These are phyloP conservation scores for Xenopus borealis DNA, from an alignment of 2,113 vertebrate genomes.

Conservation along the genomic window DNA sequence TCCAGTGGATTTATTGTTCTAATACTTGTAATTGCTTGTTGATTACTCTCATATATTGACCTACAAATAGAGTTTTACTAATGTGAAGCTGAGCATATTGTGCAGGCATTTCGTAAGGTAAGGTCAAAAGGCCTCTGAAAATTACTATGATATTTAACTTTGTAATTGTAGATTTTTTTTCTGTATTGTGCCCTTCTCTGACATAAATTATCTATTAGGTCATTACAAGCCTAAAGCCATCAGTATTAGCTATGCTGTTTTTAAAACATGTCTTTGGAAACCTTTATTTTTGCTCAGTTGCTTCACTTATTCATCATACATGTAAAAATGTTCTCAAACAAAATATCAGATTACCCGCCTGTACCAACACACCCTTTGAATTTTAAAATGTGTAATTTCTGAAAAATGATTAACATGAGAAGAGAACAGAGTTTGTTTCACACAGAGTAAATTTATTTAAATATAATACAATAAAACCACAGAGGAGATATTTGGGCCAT, in stretches of 20 bases:
- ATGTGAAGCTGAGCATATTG: neutral
- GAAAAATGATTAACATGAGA: neutral
- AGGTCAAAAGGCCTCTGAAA: neutral
- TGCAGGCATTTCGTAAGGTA: neutral
- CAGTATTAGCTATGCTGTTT: no score
- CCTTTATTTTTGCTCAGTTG: neutral
- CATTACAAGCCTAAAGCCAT: constrained; percentile 7
- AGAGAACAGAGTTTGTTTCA: neutral
- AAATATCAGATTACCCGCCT: neutral
- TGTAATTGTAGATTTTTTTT: neutral
- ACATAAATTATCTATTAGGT: constrained; percentile 5
- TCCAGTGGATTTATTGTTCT: no score
- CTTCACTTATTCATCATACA: neutral
- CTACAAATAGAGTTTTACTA: neutral
- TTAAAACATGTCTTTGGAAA: neutral
- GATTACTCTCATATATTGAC: no score
- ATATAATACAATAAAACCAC: constrained; percentile 1
- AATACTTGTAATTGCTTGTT: no score
- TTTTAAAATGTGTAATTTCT: neutral
- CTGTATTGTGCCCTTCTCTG: neutral
- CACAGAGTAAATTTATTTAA: neutral
- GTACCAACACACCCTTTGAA: neutral
- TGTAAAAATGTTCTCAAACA: neutral
- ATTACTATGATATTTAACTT: neutral
- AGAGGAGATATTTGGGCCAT: neutral